Base-by-base conservation (phyloP, 2,888 invertebrate genomes). In the Microctonus aethiopoides region DNA sequence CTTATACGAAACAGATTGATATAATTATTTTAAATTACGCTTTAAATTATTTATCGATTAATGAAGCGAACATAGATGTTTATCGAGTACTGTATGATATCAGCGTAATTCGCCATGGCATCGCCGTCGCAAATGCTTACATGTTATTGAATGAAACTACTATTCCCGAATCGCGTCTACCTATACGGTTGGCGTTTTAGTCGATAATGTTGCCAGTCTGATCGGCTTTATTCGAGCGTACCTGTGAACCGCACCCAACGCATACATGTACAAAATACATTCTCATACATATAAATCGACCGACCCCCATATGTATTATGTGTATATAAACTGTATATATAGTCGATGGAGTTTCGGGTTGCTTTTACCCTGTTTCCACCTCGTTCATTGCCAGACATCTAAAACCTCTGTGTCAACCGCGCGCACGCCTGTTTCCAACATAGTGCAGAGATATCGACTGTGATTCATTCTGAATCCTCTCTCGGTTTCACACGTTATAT, bases 131-230 rank as follows among this genome's bases (percentile, higher is more conserved):
- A 29, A 29, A 24, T 24, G 26, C 13, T 52, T 7, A 22, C 1
- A 5, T 24, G 5, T n/a, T n/a, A 54, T 54, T 54, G 24, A 54
- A 54, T 22, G 26, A 2, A 11, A 26, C n/a, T 5, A 29, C 24
- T 26, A 54, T 26, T 54, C 9, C 11, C n/a, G 54, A n/a, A 52
- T 46, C 51, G 16, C 22, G 20, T 24, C 39, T 65, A 36, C 7
- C 29, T 29, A 29, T 29, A n/a, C 24, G 32, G 13, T 54, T n/a
- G 2, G 20, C 29, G 65, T 39, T 65, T 46, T 16, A 57, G 29
- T 32, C 29, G 66, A 66, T 57, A 57, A 10, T 26, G 26, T 66
- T 57, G 57, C 66, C 66, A 59, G 46, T 66, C 20, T 57, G 57
- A 66, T 66, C 57, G 29, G 57, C 66, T 66, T 41, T 16, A 66